A percentile compares a stretch with the other conserved stretches of the same genome.
Evolutionary conservation across 2,113 vertebrate genomes (phyloP).

Genomic region (Orthonyx spaldingii): DNA sequence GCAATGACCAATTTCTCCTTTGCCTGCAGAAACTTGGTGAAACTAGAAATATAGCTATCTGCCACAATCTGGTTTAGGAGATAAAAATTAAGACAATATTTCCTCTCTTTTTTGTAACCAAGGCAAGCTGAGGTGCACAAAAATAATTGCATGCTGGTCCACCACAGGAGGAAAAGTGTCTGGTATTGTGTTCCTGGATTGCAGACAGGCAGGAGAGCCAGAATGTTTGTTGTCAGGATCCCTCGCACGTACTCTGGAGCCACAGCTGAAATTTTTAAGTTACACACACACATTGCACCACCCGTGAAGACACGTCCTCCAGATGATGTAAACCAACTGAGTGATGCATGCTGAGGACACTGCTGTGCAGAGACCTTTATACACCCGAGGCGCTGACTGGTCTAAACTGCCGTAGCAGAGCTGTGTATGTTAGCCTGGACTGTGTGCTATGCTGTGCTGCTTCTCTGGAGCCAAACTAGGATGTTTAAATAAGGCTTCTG

Average conservation of each 20-base stretch:
- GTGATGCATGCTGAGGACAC: neutral
- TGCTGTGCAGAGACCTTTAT: neutral
- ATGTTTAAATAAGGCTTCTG: conserved; percentile 31
- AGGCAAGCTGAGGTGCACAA: neutral
- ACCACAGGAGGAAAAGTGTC: neutral
- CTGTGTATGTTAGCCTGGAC: neutral
- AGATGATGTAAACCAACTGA: neutral
- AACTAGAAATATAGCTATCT: neutral
- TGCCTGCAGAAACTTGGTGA: neutral
- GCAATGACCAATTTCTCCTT: neutral
- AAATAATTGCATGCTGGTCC: neutral
- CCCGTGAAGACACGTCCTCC: neutral
- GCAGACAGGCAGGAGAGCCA: neutral
- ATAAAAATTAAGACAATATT: conserved; percentile 5
- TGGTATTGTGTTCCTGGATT: neutral
- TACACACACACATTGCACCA: neutral
- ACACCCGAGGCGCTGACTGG: neutral
- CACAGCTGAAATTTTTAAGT: neutral
- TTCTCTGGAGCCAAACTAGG: neutral
- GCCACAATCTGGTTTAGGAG: neutral
- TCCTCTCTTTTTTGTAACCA: neutral
- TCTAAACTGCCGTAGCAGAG: neutral
- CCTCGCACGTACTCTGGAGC: neutral
- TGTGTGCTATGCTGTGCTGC: neutral
- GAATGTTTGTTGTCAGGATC: neutral